Percentiles rank a stretch among this genome's conserved stretches.
These are phyloP conservation scores for Chauna torquata DNA, from an alignment of 2,113 vertebrate species.

Conservation along the genomic window DNA sequence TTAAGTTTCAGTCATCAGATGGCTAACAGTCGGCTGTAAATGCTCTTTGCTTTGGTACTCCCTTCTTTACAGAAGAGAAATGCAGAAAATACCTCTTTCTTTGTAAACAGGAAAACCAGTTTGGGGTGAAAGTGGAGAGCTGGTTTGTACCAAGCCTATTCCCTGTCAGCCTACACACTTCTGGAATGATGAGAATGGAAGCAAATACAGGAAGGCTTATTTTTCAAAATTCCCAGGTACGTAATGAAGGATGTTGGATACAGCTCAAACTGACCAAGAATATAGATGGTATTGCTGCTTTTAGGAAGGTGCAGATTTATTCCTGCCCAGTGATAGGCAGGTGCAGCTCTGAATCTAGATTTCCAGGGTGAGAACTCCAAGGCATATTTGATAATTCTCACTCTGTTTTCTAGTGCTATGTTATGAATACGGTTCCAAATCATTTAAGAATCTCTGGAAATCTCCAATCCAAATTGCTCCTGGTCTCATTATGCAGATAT, in stretches of 20 bases:
- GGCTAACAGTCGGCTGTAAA: neutral
- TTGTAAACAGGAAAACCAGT: conserved; percentile 83
- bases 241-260: neutral
- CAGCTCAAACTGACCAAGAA: neutral
- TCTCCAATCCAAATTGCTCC: neutral
- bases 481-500: neutral
- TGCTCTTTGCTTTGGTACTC: neutral
- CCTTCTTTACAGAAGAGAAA: neutral
- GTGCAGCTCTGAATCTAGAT: neutral
- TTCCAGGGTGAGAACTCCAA: neutral
- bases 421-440: neutral
- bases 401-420: neutral
- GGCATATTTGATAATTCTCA: fast-evolving
- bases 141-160: conserved; percentile 92
- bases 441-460: neutral
- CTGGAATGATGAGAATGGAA: conserved; percentile 94
- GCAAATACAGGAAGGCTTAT: conserved; percentile 95
- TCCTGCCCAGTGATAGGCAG: neutral
- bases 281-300: neutral
- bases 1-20: neutral
- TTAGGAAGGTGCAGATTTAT: neutral
- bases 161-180: conserved; percentile 96
- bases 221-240: conserved; percentile 92
- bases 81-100: neutral
- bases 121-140: conserved; percentile 94